phyloP scores from a whole-genome alignment of 1,140 invertebrate species.

The Leptestheria dahalacensis region DNA sequence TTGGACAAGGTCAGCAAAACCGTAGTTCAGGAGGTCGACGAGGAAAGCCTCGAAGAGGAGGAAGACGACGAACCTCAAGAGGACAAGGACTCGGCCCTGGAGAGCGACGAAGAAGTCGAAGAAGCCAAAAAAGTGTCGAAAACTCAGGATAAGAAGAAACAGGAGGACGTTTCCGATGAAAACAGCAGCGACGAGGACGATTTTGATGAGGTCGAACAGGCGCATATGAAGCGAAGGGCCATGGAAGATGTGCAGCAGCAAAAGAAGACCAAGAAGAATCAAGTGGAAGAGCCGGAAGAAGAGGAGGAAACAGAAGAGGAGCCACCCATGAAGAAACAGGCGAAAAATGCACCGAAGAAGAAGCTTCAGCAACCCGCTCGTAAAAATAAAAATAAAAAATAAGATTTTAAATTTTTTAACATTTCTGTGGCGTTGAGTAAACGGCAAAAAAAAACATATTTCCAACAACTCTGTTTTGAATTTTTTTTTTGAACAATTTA shows the following conservation, averaged over 20 bases:
- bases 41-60: neutral
- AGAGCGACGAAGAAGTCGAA: neutral
- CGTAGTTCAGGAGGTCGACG: neutral
- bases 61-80: slow-evolving; percentile 2
- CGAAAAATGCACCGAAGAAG: neutral
- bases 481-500: neutral
- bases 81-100: neutral
- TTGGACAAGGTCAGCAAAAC: slow-evolving; percentile 3
- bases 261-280: neutral
- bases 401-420: neutral
- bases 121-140: neutral
- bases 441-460: neutral
- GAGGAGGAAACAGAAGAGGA: neutral
- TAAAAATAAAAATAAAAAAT: neutral
- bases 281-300: neutral
- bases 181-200: slow-evolving; percentile 5
- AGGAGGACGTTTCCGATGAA: neutral
- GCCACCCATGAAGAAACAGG: neutral
- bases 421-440: neutral
- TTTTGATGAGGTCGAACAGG: neutral
- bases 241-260: neutral
- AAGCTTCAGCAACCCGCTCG: neutral
- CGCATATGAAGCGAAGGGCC: neutral
- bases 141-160: neutral
- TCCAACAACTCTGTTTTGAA: neutral